A percentile compares a stretch with the other conserved stretches of the same genome.
Evolutionary conservation across 2,888 invertebrate genomes (phyloP).

Genomic region (Dimorphilus gyrociliatus): DNA sequence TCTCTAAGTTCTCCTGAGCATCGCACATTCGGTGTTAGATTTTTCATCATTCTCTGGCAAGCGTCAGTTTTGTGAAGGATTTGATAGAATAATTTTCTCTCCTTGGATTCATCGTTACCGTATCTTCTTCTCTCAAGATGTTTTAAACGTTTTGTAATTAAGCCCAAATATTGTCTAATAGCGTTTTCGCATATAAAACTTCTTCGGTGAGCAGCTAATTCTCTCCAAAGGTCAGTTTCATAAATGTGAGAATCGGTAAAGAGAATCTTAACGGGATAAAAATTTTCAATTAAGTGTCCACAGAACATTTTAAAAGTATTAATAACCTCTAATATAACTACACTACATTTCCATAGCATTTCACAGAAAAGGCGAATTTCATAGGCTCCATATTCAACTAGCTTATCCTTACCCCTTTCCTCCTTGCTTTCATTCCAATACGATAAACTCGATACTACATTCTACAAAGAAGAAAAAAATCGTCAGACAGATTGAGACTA

Average conservation of each 20-base stretch:
- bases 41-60: too few relatives aligned
- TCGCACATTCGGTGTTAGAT: too few relatives aligned
- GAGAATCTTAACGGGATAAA: not conserved
- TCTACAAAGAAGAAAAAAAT: conserved; percentile 10
- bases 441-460: conserved; percentile 15
- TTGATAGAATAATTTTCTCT: conserved; percentile 26
- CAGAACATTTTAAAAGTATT: too few relatives aligned
- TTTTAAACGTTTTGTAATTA: conserved; percentile 26
- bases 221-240: not conserved
- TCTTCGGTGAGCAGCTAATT: conserved; percentile 12
- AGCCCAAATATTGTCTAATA: conserved; percentile 27
- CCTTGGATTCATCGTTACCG: too few relatives aligned
- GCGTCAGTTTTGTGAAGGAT: too few relatives aligned
- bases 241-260: not conserved
- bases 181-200: conserved; percentile 22
- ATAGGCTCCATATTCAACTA: conserved; percentile 27
- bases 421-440: conserved; percentile 18
- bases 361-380: conserved; percentile 25
- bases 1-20: conserved; percentile 17
- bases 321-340: conserved; percentile 30
- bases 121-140: conserved; percentile 10
- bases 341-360: conserved; percentile 28
- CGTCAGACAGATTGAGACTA: not conserved
- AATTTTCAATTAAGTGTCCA: too few relatives aligned
- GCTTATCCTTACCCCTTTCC: conserved; percentile 18